Base-by-base conservation (phyloP, 2,888 invertebrate species). In the Cephus runcator region DNA sequence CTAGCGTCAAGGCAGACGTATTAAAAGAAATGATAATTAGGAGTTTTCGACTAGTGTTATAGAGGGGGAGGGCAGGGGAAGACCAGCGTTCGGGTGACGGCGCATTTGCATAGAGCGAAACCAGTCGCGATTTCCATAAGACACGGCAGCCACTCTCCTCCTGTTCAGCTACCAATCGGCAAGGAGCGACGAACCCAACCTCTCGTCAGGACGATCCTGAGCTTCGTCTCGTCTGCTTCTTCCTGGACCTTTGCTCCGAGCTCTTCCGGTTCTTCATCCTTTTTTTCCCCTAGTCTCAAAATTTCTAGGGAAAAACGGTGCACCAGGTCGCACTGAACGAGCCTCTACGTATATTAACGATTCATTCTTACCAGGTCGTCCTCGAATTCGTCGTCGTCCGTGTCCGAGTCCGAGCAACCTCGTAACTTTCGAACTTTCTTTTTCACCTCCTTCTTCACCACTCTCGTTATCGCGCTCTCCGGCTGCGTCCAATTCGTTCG, bases 291-390 rank as follows among this genome's bases (percentile, higher is more conserved):
- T 15, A 36, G 6, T 15, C 15, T 40, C 15, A 6, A 40, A 1
- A 40, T 40, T 40, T 40, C 40, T 15, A 40, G 15, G 40, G 40
- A 15, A 40, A 15, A 6, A 40, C 1, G 40, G 40, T 40, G 15
- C 15, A 15, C 40, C 40, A 15, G 40, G 40, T 6, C 40, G 15
- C 40, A 15, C 40, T 6, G 15, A 40, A 40, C 40, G 40, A 40
- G 3, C 40, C 40, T 40, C 40, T 40, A 40, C 40, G 40, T 40
- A 40, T 4, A 6, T 15, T 40, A 40, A 40, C 40, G 40, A 40
- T 40, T 40, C 40, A 11, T 12, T 69, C 93, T 95, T 95, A 96
- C 96, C 96, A 96, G 93, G 92, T 95, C 95, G 83, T 94, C 95
- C 79, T 93, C 94, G 89, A 94, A 94, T 87, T 94, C 94, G 86